phyloP scores from a whole-genome alignment of 2,888 invertebrate genomes.

The Bibio marci region DNA sequence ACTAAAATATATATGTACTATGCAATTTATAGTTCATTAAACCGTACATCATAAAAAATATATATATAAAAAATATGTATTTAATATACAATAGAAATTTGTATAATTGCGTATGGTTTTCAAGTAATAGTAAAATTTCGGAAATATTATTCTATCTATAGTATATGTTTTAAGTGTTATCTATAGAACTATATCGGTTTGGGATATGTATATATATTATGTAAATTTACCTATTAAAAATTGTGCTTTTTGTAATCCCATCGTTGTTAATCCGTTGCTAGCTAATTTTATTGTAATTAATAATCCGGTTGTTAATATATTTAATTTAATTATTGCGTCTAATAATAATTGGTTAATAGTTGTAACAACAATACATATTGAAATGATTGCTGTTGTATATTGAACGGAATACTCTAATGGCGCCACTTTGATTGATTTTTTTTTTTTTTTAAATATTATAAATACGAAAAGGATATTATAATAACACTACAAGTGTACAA shows the following conservation, averaged over 20 bases:
- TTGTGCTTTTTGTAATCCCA: conserved; percentile 12
- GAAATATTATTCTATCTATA: no score
- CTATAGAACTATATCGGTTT: no score
- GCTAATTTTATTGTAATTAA: conserved; percentile 12
- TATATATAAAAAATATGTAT: no score
- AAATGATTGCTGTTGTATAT: conserved; percentile 12
- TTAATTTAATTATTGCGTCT: conserved; percentile 11
- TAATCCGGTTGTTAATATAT: conserved; percentile 11
- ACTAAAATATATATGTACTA: no score
- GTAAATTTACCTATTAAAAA: conserved; percentile 12
- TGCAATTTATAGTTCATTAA: no score
- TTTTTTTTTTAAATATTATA: conserved; percentile 1
- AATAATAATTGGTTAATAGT: conserved; percentile 12
- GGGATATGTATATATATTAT: no score
- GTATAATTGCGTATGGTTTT: no score
- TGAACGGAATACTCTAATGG: conserved; percentile 10
- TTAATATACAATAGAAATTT: no score
- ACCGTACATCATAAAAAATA: no score
- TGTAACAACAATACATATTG: conserved; percentile 12
- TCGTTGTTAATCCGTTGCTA: conserved; percentile 10
- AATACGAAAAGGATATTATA: background rate
- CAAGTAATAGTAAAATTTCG: no score
- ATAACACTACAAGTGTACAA: background rate
- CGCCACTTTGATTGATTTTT: conserved; percentile 12
- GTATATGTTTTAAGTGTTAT: no score